Evolutionary conservation across 2,888 invertebrate species (phyloP).

Genomic region (Smittia sp.): DNA sequence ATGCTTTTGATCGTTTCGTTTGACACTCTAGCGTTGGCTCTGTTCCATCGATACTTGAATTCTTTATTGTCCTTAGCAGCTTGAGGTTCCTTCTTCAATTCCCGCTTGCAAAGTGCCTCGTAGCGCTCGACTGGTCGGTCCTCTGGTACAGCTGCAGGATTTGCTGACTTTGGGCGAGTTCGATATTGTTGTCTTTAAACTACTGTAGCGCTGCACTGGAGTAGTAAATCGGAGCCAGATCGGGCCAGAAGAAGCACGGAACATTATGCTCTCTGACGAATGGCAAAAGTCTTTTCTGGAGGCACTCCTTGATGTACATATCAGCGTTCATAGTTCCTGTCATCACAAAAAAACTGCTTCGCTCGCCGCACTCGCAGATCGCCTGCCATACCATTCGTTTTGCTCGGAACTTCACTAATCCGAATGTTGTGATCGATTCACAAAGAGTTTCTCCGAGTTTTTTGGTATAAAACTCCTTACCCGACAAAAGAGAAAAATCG

Average conservation of each 20-base stretch:
- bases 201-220: background rate
- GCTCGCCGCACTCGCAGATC: background rate
- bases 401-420: background rate
- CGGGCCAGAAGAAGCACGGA: background rate
- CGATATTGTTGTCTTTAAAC: background rate
- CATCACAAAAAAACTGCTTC: background rate
- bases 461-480: background rate
- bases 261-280: background rate
- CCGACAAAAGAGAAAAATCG: background rate
- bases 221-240: background rate
- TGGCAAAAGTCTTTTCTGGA: background rate
- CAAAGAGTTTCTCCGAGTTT: too few relatives aligned
- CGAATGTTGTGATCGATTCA: background rate
- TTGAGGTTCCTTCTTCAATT: conserved; percentile 7
- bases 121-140: background rate
- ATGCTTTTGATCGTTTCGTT: too few relatives aligned
- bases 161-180: background rate
- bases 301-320: conserved; percentile 10
- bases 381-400: conserved; percentile 3
- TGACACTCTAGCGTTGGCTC: too few relatives aligned
- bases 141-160: background rate
- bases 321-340: background rate
- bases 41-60: too few relatives aligned
- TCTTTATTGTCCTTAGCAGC: too few relatives aligned
- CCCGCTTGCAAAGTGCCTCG: background rate